Conservation (phyloP, 2,113 vertebrate genomes). For the Anser cygnoides region DNA sequence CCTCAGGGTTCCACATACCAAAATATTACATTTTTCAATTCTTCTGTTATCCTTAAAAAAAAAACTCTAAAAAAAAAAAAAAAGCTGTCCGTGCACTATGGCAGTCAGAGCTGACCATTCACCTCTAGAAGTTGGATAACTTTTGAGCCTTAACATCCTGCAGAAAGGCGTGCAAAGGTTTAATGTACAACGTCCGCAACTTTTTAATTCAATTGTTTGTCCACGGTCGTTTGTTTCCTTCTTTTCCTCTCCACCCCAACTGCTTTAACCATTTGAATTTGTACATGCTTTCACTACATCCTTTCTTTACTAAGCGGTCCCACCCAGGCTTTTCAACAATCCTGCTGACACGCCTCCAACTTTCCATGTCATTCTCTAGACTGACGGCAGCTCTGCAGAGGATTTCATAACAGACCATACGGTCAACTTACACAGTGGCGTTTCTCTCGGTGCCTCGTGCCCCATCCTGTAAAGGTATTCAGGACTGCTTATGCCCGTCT, state of each 20-base stretch:
- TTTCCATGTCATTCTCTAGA: neutral
- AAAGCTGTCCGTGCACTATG: too few species aligned
- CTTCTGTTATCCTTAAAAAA: neutral
- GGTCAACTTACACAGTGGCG: rapidly evolving
- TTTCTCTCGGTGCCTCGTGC: neutral
- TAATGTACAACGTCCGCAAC: neutral
- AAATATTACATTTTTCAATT: neutral
- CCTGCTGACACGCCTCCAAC: neutral
- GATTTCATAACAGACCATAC: neutral
- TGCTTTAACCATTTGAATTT: neutral
- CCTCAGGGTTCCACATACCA: neutral
- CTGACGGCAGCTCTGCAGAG: neutral
- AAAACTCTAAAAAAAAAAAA: neutral
- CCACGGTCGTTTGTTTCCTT: neutral
- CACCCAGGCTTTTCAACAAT: neutral
- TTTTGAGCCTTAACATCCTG: neutral
- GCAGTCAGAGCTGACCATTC: neutral
- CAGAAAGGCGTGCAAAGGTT: neutral
- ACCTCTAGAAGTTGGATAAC: neutral
- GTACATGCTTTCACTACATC: neutral
- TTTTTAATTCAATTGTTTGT: neutral
- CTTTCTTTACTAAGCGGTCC: neutral
- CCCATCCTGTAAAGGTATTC: neutral
- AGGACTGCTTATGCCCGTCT: neutral
- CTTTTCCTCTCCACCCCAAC: neutral